Evolutionary conservation across 2,797 vertebrate genomes (phyloP).

Genomic region (Clarias fuscus): DNA sequence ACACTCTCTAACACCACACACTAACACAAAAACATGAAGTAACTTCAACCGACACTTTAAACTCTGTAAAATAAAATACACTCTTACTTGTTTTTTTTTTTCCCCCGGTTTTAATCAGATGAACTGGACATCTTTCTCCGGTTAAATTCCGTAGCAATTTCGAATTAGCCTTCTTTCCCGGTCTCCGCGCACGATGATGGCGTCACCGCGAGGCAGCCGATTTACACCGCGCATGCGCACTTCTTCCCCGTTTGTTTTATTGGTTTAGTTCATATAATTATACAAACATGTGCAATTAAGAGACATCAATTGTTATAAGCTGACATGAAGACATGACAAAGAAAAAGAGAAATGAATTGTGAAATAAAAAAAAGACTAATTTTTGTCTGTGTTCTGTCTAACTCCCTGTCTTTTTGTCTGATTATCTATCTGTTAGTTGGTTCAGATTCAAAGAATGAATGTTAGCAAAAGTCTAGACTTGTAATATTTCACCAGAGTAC

Average conservation of each 20-base stretch:
- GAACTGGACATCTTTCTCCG: not conserved
- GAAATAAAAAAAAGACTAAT: not conserved
- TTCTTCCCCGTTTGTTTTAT: not conserved
- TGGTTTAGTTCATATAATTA: not conserved
- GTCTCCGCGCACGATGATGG: constrained; percentile 10
- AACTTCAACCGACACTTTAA: not conserved
- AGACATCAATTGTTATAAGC: not conserved
- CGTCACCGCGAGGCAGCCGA: accelerated
- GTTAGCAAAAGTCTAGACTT: not conserved
- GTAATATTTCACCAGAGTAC: not conserved
- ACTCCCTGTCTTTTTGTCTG: too few species aligned
- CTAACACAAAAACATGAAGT: not conserved
- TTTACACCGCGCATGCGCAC: not conserved
- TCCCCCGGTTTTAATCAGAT: not conserved
- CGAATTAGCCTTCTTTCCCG: constrained; percentile 20
- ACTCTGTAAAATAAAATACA: not conserved
- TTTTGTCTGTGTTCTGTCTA: too few species aligned
- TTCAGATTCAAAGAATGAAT: not conserved
- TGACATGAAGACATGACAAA: too few species aligned
- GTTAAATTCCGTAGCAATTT: not conserved
- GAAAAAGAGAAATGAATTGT: not conserved
- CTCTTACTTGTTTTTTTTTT: not conserved
- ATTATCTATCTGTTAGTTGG: not conserved
- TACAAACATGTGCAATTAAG: too few species aligned
- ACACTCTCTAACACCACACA: not conserved